These are phyloP conservation scores for Diaprepes abbreviatus DNA, from an alignment of 2,888 invertebrate species.

Conservation along the genomic window DNA sequence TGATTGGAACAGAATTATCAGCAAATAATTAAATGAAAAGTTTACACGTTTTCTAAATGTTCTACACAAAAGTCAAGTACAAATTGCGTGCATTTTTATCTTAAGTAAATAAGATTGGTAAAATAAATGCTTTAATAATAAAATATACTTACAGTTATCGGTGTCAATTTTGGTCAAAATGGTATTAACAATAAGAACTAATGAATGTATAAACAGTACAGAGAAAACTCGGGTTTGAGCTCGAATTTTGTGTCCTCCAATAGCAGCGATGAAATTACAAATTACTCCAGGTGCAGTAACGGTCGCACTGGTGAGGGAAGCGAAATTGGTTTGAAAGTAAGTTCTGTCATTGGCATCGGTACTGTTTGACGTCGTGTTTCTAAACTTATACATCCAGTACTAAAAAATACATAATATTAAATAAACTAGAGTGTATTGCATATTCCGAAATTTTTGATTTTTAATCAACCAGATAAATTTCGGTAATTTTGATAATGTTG, in stretches of 20 bases:
- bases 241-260: conserved; percentile 46
- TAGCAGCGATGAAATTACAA: conserved; percentile 45
- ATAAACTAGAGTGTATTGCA: no score
- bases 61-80: no score
- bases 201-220: conserved; percentile 7
- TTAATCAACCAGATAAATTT: no score
- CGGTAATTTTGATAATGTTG: no score
- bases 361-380: not conserved
- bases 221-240: conserved; percentile 36
- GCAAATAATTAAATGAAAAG: no score
- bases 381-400: conserved; percentile 11
- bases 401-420: not conserved
- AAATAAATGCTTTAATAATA: no score
- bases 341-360: conserved; percentile 6
- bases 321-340: not conserved
- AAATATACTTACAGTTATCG: conserved; percentile 39
- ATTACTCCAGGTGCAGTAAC: conserved; percentile 35
- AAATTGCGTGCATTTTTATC: no score
- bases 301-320: not conserved
- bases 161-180: conserved; percentile 44
- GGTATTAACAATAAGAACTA: conserved; percentile 29
- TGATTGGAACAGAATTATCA: no score
- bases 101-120: no score
- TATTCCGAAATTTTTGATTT: no score
- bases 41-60: no score